Evolutionary conservation across 2,888 invertebrate species (phyloP), one percentile per base, ranked within the genome.

Genomic region (Meteorus colon): DNA sequence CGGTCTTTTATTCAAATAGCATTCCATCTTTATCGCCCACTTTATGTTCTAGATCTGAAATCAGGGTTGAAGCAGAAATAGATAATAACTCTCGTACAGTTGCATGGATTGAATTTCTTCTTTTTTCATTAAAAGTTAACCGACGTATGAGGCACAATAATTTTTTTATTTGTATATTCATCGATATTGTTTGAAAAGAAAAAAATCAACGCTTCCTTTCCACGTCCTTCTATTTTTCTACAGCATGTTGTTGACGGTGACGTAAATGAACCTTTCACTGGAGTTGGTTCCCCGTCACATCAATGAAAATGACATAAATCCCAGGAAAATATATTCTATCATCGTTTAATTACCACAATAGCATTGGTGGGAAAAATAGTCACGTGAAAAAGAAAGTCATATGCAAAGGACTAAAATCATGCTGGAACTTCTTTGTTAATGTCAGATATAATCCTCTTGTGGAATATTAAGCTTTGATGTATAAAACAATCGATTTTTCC

Each of bases 11-110:
- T 34, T 37, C 16, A 3, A 65, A 34, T 19, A 19, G 19, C 10
- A 16, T 37, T 62, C 65, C 3, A 12, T 51, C 60, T 48, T 76
- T 68, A 63, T 72, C 27, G 63, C 34, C 67, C 41, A n/a, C 37
- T 37, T 65, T 65, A 34, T 31, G 16, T 63, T 34, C 16, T 1
- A 62, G 16, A 65, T 65, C 19, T 19, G 0, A n/a, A 37, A 24
- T 34, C n/a, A 24, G 48, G 60, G 67, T 62, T 60, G n/a, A 70
- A 37, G n/a, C 51, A 29, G 24, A 41, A 48, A 55, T 29, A 55
- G 19, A 48, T 62, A 69, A 73, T 71, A 55, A 69, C 69, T 73
- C 69, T 73, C 48, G 24, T 60, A 19, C 19, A 55, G 19, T 55
- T 24, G 19, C n/a, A 55, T 8, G 19, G 19, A 19, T 55, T 19